Evolutionary conservation across 2,888 invertebrate species (phyloP).

Genomic region (Formica aserva): DNA sequence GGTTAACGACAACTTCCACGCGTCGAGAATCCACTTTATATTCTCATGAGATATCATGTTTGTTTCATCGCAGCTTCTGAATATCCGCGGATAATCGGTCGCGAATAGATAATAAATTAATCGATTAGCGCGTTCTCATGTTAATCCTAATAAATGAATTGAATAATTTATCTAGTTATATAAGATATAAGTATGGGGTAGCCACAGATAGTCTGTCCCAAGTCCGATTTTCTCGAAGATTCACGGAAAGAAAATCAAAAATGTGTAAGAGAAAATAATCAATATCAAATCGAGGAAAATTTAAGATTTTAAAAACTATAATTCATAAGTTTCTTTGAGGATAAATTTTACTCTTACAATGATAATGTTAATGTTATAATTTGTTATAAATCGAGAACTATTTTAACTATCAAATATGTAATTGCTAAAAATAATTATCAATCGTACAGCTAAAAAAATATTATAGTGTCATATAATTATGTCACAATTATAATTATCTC

Average conservation of each 20-base stretch:
- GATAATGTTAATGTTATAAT: not conserved
- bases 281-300: not conserved
- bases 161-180: not conserved
- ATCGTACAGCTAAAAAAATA: not conserved
- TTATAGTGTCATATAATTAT: not conserved
- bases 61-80: conserved; percentile 20
- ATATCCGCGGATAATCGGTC: conserved; percentile 9
- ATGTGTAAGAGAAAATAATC: not conserved
- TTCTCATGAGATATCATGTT: not conserved
- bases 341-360: not conserved
- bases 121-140: not conserved
- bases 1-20: conserved; percentile 9
- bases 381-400: not conserved
- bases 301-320: not conserved
- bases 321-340: not conserved
- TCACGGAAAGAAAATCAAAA: not conserved
- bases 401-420: not conserved
- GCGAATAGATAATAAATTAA: conserved; percentile 1
- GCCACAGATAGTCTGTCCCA: not conserved
- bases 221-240: not conserved
- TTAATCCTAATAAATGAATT: not conserved
- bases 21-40: conserved; percentile 14
- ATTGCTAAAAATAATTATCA: not conserved
- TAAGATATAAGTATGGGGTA: not conserved
- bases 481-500: not conserved